Conservation (phyloP, 23 tunicate genomes). For the Aplidium turbinatum region DNA sequence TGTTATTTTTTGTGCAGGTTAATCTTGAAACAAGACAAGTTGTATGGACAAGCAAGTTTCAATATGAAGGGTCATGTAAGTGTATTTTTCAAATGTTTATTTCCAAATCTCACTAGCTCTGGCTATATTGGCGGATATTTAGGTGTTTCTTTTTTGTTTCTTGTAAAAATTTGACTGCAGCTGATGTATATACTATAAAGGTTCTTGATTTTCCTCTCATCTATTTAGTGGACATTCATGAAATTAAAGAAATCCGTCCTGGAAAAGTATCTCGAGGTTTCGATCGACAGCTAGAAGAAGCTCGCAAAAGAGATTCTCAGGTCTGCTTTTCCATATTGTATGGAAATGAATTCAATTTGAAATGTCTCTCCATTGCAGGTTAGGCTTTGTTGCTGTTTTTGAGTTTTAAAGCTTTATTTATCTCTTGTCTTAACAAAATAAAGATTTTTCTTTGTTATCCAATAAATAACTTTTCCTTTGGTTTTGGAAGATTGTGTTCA, state of each 20-base stretch:
- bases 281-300: constrained; percentile 69
- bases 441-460: too few species aligned
- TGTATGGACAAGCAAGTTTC: constrained; percentile 50
- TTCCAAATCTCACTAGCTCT: not conserved
- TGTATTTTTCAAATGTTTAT: not conserved
- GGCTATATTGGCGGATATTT: not conserved
- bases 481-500: too few species aligned
- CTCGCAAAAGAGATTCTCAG: constrained; percentile 67
- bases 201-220: not conserved
- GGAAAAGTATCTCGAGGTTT: constrained; percentile 84
- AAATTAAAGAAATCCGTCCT: constrained; percentile 84
- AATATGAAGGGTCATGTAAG: constrained; percentile 75
- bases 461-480: too few species aligned
- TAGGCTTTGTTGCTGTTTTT: not conserved
- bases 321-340: constrained; percentile 81
- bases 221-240: constrained; percentile 74
- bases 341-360: constrained; percentile 87
- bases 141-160: too few species aligned
- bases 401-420: too few species aligned
- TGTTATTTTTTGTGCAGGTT: constrained; percentile 30
- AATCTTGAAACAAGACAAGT: constrained; percentile 67
- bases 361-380: constrained; percentile 81
- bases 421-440: too few species aligned
- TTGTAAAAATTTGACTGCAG: too few species aligned
- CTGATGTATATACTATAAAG: not conserved